Conservation (phyloP, 2,113 vertebrate genomes). For the Odobenus rosmarus region DNA sequence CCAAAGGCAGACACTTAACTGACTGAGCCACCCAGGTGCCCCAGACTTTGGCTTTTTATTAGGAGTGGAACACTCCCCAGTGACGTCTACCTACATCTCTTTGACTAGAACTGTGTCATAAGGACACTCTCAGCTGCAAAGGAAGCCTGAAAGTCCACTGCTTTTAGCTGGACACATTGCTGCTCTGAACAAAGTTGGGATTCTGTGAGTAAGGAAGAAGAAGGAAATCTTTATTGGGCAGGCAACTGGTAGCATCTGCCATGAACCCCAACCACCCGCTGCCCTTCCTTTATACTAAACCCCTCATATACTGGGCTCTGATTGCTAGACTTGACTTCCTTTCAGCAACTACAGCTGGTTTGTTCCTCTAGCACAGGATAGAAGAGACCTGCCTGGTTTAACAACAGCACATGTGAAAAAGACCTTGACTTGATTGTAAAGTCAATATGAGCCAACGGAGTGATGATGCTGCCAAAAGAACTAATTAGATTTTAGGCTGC, state of each 20-base stretch:
- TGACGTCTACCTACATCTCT: neutral
- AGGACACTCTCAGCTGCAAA: constrained; percentile 33
- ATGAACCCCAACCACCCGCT: neutral
- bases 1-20: neutral
- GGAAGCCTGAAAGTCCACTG: constrained; percentile 43
- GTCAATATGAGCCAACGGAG: constrained; percentile 49
- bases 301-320: neutral
- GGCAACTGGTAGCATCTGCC: constrained; percentile 19
- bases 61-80: neutral
- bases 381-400: constrained; percentile 61
- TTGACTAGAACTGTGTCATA: neutral
- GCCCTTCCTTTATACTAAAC: constrained; percentile 38
- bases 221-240: constrained; percentile 1
- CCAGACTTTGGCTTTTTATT: constrained; percentile 3
- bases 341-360: constrained; percentile 20
- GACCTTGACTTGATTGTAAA: constrained; percentile 70
- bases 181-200: neutral
- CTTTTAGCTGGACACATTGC: constrained; percentile 13
- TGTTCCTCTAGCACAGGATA: constrained; percentile 54
- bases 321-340: constrained; percentile 47
- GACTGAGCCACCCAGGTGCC: neutral
- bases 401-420: constrained; percentile 59
- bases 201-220: constrained; percentile 25
- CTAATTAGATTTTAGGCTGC: constrained; percentile 70
- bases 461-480: constrained; percentile 66